phyloP scores from a whole-genome alignment of 2,797 vertebrate genomes.

The Macropus fuliginosus region DNA sequence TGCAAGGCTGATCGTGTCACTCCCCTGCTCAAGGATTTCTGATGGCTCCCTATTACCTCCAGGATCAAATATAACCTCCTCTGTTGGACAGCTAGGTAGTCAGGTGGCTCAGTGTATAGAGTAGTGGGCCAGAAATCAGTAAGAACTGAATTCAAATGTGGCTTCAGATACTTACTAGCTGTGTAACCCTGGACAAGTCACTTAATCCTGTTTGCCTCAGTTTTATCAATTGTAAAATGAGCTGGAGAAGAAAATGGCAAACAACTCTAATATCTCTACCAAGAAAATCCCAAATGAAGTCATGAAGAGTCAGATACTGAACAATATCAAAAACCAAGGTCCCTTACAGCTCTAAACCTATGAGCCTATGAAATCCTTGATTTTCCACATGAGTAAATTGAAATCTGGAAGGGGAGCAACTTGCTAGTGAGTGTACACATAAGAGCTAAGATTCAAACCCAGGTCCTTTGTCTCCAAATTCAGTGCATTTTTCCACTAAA shows the following conservation, averaged over 20 bases:
- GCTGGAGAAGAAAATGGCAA: no score
- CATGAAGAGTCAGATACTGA: no score
- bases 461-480: background rate
- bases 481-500: background rate
- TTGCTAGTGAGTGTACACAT: background rate
- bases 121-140: background rate
- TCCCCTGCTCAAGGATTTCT: background rate
- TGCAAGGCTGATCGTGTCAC: background rate
- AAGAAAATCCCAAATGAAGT: no score
- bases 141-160: background rate
- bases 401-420: background rate
- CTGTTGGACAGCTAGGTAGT: background rate
- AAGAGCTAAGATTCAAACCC: background rate
- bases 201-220: background rate
- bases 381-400: background rate
- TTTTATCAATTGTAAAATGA: background rate
- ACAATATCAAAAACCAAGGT: background rate
- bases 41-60: background rate
- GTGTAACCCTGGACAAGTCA: background rate
- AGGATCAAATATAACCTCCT: background rate
- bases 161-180: background rate
- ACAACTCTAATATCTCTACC: no score
- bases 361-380: background rate
- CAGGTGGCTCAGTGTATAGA: background rate
- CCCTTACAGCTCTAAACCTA: background rate